phyloP scores from a whole-genome alignment of 1,140 invertebrate species.

The Adelges cooleyi region DNA sequence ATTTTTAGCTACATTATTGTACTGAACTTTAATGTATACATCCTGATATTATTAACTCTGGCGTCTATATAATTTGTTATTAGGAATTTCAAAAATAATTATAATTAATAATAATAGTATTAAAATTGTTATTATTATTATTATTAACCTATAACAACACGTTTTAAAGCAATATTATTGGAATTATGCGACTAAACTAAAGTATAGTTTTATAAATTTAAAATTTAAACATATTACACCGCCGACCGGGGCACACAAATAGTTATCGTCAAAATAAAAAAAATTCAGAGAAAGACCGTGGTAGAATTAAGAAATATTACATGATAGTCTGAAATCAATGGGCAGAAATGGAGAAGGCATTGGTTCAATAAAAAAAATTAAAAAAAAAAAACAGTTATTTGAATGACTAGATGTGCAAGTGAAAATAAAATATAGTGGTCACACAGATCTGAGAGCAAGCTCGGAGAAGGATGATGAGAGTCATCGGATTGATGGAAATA shows the following conservation, averaged over 20 bases:
- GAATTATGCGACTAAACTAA: constrained; percentile 25
- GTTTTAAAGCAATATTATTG: constrained; percentile 6
- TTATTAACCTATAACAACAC: constrained; percentile 18
- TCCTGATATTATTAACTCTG: background rate
- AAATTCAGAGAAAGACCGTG: background rate
- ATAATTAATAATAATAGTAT: background rate
- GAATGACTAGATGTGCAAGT: background rate
- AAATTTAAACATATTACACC: background rate
- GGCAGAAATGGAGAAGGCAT: background rate
- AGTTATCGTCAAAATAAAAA: background rate
- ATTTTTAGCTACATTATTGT: too few species aligned
- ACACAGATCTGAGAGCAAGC: background rate
- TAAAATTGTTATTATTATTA: background rate
- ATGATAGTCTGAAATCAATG: background rate
- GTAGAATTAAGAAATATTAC: background rate
- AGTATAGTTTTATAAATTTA: background rate
- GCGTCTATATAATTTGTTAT: constrained; percentile 12
- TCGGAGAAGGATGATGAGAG: background rate
- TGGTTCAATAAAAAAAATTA: background rate
- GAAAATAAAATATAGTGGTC: background rate
- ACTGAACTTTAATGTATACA: background rate
- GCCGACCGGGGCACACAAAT: background rate
- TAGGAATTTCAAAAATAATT: background rate
- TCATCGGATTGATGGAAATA: background rate
- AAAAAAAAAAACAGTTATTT: background rate